Conservation (phyloP, 1,140 invertebrate species). For the Scylla paramamosain region DNA sequence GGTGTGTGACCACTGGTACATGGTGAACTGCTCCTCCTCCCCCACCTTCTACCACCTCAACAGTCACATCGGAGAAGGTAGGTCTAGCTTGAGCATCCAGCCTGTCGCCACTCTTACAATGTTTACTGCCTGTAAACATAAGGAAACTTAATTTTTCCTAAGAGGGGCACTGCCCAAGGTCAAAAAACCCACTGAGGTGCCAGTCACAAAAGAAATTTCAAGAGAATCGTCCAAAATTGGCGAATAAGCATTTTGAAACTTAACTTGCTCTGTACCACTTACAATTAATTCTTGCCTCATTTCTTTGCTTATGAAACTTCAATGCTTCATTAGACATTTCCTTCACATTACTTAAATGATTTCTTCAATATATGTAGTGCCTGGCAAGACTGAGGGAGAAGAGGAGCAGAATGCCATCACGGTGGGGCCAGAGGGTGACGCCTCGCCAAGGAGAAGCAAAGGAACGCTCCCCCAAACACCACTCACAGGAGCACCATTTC, state of each 20-base stretch:
- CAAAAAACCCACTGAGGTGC: too few species aligned
- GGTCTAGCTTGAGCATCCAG: constrained; percentile 78
- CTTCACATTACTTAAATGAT: not conserved
- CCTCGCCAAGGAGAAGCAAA: not conserved
- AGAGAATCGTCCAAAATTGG: too few species aligned
- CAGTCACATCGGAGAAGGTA: constrained; percentile 85
- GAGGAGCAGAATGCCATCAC: constrained; percentile 18
- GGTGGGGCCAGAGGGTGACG: not conserved
- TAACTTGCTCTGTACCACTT: too few species aligned
- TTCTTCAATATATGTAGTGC: constrained; percentile 28
- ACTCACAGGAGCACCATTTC: not conserved
- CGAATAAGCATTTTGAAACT: too few species aligned
- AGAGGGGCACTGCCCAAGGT: too few species aligned
- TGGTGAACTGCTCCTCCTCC: constrained; percentile 88
- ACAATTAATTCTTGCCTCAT: too few species aligned
- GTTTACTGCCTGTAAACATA: too few species aligned
- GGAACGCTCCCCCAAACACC: not conserved
- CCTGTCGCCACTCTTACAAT: too few species aligned
- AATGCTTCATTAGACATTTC: constrained; percentile 81
- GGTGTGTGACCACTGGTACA: constrained; percentile 90
- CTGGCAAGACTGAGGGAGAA: constrained; percentile 6
- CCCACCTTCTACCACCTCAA: constrained; percentile 86
- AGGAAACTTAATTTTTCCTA: too few species aligned
- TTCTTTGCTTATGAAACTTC: constrained; percentile 75
- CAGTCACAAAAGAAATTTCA: too few species aligned